Conservation (phyloP, 1,140 invertebrate genomes). For the Dendrolimus kikuchii region DNA sequence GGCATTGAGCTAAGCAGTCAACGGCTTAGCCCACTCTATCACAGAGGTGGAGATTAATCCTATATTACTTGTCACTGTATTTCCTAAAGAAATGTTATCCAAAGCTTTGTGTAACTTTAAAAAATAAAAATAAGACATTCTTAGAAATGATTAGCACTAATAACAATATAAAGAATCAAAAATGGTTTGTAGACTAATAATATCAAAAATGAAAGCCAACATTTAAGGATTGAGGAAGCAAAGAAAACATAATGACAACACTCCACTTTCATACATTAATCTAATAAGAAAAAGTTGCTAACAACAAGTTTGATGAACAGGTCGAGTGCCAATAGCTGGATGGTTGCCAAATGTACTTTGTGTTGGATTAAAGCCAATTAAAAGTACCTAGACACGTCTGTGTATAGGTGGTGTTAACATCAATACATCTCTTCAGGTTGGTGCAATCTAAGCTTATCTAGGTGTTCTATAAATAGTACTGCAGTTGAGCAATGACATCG, state of each 20-base stretch:
- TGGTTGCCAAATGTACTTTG: slow-evolving; percentile 57
- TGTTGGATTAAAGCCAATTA: slow-evolving; percentile 71
- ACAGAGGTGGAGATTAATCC: too few relatives aligned
- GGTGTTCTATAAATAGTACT: slow-evolving; percentile 42
- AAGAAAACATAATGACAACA: slow-evolving; percentile 18
- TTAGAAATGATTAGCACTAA: too few relatives aligned
- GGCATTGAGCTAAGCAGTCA: too few relatives aligned
- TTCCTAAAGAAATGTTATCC: too few relatives aligned
- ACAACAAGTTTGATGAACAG: slow-evolving; percentile 63
- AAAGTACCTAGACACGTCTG: slow-evolving; percentile 41
- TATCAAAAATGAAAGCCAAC: too few relatives aligned
- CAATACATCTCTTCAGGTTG: slow-evolving; percentile 48
- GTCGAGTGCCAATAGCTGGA: slow-evolving; percentile 57
- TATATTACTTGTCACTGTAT: too few relatives aligned
- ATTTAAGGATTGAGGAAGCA: slow-evolving; percentile 11
- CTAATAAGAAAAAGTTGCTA: slow-evolving; percentile 62
- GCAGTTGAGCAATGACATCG: slow-evolving; percentile 23
- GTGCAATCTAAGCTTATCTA: slow-evolving; percentile 39
- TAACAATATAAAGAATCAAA: too few relatives aligned
- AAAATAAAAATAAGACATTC: too few relatives aligned
- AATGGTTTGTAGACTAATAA: too few relatives aligned
- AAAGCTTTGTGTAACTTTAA: too few relatives aligned
- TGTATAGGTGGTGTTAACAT: slow-evolving; percentile 34
- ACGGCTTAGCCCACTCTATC: too few relatives aligned
- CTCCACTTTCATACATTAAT: slow-evolving; percentile 32